phyloP scores from a whole-genome alignment of 2,888 invertebrate genomes.

The Ochlodes sylvanus region DNA sequence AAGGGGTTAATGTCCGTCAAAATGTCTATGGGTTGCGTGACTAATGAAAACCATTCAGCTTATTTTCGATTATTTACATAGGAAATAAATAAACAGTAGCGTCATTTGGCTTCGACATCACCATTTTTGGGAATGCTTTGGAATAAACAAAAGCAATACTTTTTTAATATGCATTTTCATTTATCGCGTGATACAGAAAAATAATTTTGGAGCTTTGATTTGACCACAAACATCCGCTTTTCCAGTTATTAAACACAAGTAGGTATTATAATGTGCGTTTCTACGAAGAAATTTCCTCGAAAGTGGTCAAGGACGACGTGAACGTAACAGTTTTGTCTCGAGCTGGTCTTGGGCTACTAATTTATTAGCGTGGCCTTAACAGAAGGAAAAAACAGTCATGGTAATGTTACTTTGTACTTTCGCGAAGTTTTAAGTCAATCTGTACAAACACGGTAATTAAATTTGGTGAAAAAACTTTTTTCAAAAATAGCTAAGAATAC shows the following conservation, averaged over 20 bases:
- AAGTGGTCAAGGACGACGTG: conserved; percentile 11
- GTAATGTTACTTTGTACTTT: too few species aligned
- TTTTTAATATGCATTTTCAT: not conserved
- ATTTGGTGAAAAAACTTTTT: too few species aligned
- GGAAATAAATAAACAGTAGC: too few species aligned
- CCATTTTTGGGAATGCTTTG: not conserved
- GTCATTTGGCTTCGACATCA: not conserved
- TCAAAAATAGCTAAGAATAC: too few species aligned
- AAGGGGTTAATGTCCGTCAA: too few species aligned
- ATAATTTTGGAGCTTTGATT: not conserved
- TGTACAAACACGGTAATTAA: too few species aligned
- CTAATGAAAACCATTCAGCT: too few species aligned
- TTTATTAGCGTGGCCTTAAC: conserved; percentile 13
- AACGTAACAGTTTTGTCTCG: conserved; percentile 1
- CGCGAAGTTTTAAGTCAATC: too few species aligned
- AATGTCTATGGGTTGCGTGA: too few species aligned
- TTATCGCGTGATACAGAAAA: not conserved
- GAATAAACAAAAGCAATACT: not conserved
- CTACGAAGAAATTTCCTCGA: conserved; percentile 1
- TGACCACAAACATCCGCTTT: not conserved
- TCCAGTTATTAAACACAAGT: not conserved
- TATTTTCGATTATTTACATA: too few species aligned
- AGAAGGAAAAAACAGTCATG: not conserved
- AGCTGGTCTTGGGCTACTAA: conserved; percentile 19
- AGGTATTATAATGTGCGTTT: not conserved